Evolutionary conservation across 2,797 vertebrate species (phyloP), one percentile per base, ranked within the genome.

Genomic region (Phrynocephalus guinanensis): DNA sequence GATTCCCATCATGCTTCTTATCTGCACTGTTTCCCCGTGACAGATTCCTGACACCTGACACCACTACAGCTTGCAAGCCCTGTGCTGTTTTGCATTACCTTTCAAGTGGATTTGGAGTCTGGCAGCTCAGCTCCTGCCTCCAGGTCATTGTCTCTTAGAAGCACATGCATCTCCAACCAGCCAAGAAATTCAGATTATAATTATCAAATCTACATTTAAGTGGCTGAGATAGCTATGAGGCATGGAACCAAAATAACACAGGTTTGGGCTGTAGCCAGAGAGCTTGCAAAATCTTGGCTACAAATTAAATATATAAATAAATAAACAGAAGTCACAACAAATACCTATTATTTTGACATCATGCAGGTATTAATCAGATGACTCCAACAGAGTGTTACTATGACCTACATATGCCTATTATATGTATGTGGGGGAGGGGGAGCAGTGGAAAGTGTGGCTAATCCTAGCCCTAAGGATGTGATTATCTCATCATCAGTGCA

Each of bases 401-500:
- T 87, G 93, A 70, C 84, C 92, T 88, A 76, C 68, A 22, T 83
- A 77, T 82, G 90, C 83, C 82, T 82, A 10, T 9, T 8, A 72
- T 1, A 30, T 24, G 18, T 81, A 80, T 18, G 18, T 20, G 26
- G 79, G 78, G 56, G 88, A 56, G 89, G 82, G 71, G 88, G 73
- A 82, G 26, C 85, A 88, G 26, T 71, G 77, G 87, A 0, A 75
- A 72, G 44, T 71, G 86, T 73, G 84, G 75, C 85, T 79, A 86
- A 92, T 85, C 78, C 83, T 86, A 88, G 88, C 83, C 82, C 91
- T 83, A 24, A 44, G 4, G 71, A 88, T 89, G 86, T 92, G 92
- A 94, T 91, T 87, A 93, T 90, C 91, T 83, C 91, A 92, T 94
- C 91, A 93, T 82, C 91, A 48, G 85, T 86, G 66, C 60, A 44